These are phyloP conservation scores for Poecile montanus DNA, from an alignment of 2,797 vertebrate species.

Conservation along the genomic window DNA sequence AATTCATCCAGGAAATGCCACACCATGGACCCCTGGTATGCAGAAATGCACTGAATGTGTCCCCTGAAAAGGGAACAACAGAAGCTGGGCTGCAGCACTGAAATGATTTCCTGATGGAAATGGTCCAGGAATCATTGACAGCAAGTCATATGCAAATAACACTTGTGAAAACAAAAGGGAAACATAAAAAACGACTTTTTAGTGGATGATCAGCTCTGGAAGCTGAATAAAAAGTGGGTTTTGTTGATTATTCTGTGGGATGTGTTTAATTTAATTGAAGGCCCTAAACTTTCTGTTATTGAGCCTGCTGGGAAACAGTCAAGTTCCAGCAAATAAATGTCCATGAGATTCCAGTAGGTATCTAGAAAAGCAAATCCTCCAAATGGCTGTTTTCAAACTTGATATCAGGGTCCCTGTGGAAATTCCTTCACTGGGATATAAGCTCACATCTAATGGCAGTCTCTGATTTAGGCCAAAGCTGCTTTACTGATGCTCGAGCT, in stretches of 20 bases:
- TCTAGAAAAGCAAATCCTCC: background rate
- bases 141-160: background rate
- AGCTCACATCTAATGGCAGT: background rate
- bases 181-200: background rate
- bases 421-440: background rate
- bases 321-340: background rate
- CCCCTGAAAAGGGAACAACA: background rate
- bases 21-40: background rate
- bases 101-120: background rate
- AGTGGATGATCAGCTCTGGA: background rate
- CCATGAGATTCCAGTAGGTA: background rate
- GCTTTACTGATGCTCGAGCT: background rate
- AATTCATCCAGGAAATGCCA: background rate
- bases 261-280: background rate
- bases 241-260: background rate
- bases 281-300: background rate
- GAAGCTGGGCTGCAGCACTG: background rate
- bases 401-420: background rate
- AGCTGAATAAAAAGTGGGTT: background rate
- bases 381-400: background rate
- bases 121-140: background rate
- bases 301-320: background rate
- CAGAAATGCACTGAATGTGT: background rate
- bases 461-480: constrained; percentile 21
- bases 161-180: background rate